These are phyloP conservation scores for Metellina segmentata DNA, from an alignment of 2,888 invertebrate species.

Conservation along the genomic window DNA sequence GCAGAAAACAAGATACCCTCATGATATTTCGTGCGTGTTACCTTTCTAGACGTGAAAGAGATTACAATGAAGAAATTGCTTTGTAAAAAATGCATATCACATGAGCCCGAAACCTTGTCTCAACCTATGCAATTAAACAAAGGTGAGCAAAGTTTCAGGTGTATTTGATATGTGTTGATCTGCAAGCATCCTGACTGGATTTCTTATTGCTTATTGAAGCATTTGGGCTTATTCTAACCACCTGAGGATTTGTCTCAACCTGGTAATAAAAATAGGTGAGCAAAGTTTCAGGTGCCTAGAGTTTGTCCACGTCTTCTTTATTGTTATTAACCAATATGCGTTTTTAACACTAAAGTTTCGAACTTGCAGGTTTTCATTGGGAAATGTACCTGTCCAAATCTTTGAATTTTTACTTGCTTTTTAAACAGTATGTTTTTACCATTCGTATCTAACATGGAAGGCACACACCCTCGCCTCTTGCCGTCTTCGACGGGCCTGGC, in stretches of 20 bases:
- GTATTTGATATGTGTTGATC: conserved; percentile 74
- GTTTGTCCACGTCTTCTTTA: conserved; percentile 62
- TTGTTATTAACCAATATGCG: neutral
- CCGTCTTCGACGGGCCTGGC: too few species aligned
- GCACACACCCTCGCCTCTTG: too few species aligned
- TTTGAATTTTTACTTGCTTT: neutral
- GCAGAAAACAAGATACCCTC: too few species aligned
- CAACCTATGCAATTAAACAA: conserved; percentile 77
- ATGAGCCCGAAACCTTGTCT: conserved; percentile 78
- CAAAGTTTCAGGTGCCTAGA: conserved; percentile 82
- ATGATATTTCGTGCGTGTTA: too few species aligned
- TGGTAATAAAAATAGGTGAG: conserved; percentile 80
- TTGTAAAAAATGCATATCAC: conserved; percentile 28
- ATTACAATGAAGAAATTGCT: neutral
- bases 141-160: conserved; percentile 79
- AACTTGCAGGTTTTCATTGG: neutral
- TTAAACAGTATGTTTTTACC: neutral
- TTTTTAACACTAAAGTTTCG: neutral
- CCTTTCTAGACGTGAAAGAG: too few species aligned
- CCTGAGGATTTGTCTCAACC: conserved; percentile 82
- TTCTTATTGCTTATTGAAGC: neutral
- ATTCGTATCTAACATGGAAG: neutral
- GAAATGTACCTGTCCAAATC: neutral
- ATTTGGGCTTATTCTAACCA: conserved; percentile 75
- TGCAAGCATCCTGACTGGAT: neutral